Base-by-base conservation (phyloP, 2,113 vertebrate species). In the Strix aluco region DNA sequence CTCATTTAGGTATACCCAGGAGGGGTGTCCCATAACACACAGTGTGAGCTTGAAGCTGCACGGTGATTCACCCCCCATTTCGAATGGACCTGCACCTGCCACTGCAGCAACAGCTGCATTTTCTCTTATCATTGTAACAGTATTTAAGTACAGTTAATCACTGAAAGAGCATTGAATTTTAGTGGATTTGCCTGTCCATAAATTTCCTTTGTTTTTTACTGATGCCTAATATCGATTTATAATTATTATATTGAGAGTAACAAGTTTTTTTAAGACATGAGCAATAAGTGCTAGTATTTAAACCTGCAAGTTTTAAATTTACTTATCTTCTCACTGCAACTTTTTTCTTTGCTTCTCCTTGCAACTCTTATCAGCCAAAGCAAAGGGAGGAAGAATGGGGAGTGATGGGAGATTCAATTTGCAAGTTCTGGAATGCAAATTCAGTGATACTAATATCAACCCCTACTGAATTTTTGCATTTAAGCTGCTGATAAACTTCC, bases 391-490 rank as follows among this genome's bases (percentile, higher is more conserved):
- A 77, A 74, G 30, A 59, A 73, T 20, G 23, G 34, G 88, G 32
- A 90, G 30, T 90, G 61, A 94, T 1, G 11, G 32, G n/a, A 94
- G 26, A 92, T 86, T 92, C 57, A 92, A 81, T 95, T 88, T 95
- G 71, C 88, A 94, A 88, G 70, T 77, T 16, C 59, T 94, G 63
- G 36, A 91, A 91, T 95, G 62, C 63, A 92, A 96, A 97, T 91
- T 71, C 62, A 62, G 13, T 19, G 25, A 88, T 72, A 36, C 18
- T 62, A 65, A 32, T 84, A 92, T 88, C 32, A 93, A 63, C 30
- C 42, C 27, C 70, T 81, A 96, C 29, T 70, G 51, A 86, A 47
- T 86, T 77, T 95, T 95, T 91, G 21, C 22, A 73, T 80, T 94
- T 94, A 96, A 55, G 69, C 49, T 79, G n/a, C 55, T 90, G 88